Base-by-base conservation (phyloP, 2,888 invertebrate species). In the Xanthia togata region DNA sequence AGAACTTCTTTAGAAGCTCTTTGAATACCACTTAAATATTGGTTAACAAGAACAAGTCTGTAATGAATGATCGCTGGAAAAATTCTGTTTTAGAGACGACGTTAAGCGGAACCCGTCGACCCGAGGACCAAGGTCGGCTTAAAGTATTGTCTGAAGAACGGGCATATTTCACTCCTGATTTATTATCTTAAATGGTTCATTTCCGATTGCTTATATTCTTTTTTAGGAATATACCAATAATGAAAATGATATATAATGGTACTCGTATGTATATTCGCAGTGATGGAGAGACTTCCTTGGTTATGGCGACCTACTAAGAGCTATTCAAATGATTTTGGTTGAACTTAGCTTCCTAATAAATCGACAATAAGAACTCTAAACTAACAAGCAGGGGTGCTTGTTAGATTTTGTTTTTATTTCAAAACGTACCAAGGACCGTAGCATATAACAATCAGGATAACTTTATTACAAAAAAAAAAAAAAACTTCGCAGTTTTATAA, bases 31-130 rank as follows among this genome's bases (percentile, higher is more conserved):
- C 26, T 68, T 31, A 55, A 35, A 73, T 73, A 80, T 72, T 68
- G 62, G 41, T 20, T 62, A 59, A 60, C 47, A 53, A 20, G 64
- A 70, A 72, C 9, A 53, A 64, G 81, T 75, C 38, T 64, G 67
- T 78, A 76, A 82, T 78, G 53, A 74, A 82, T 76, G 65, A 82
- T 84, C 26, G 50, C 62, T 50, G 68, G 70, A 84, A 76, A 71
- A 76, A 63, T 35, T 76, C 38, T 60, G 73, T 53, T 73, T 71
- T 63, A 50, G 65, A 73, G 60, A 47, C n/a, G 50, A 78, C 70
- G 70, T 65, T 72, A 62, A 64, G 73, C 60, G 72, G 69, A 70
- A 71, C 50, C 50, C 35, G 23, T 41, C 59, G 55, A 50, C 55
- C 70, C 62, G 47, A 50, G 70, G 12, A 70, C 74, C 64, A 71